These are phyloP conservation scores for Argopecten irradians DNA, from an alignment of 1,140 invertebrate genomes.

Conservation along the genomic window DNA sequence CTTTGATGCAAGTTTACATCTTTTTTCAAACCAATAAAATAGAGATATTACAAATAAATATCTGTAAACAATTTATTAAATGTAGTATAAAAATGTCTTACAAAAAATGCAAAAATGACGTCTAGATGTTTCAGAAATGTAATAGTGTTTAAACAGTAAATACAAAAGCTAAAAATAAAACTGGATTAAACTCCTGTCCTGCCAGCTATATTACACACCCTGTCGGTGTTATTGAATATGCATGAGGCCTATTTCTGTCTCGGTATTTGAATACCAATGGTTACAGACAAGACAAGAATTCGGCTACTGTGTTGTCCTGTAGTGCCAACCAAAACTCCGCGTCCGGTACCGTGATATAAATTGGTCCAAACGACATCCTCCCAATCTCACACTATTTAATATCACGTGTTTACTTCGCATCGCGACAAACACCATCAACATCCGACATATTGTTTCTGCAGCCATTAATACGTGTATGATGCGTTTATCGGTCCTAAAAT, in stretches of 20 bases:
- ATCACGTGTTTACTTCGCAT: neutral
- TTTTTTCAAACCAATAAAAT: too few relatives aligned
- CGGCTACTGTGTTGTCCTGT: neutral
- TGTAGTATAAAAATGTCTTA: too few relatives aligned
- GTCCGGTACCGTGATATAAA: neutral
- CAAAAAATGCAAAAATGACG: too few relatives aligned
- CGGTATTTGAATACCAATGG: neutral
- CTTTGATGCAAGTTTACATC: too few relatives aligned
- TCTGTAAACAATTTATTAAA: too few relatives aligned
- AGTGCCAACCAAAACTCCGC: neutral
- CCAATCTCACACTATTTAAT: neutral
- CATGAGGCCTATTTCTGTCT: neutral
- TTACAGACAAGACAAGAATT: neutral
- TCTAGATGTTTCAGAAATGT: too few relatives aligned
- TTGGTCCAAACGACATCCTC: neutral
- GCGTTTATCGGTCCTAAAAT: neutral
- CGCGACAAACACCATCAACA: neutral
- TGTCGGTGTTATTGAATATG: neutral
- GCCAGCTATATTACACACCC: neutral
- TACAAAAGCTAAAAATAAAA: too few relatives aligned
- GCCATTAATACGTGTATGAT: neutral
- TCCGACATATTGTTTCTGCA: neutral
- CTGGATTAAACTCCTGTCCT: neutral
- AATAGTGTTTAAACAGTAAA: too few relatives aligned
- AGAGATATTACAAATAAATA: too few relatives aligned